These are phyloP conservation scores for Tenthredo amoena DNA, from an alignment of 2,888 invertebrate species.

Conservation along the genomic window DNA sequence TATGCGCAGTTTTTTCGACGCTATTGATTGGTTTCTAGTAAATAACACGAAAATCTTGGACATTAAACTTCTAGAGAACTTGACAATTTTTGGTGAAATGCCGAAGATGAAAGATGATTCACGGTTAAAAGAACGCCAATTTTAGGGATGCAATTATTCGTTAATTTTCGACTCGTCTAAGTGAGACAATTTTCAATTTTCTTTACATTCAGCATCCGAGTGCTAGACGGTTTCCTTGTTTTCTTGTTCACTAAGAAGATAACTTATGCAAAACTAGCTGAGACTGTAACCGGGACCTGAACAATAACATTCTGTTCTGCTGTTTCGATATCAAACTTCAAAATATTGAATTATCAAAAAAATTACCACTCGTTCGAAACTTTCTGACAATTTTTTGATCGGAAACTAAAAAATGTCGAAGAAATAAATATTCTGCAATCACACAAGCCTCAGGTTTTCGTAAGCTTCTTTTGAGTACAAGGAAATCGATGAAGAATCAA, in stretches of 20 bases:
- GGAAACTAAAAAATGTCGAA: no score
- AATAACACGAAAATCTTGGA: background rate
- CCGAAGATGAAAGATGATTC: background rate
- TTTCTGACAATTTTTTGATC: background rate
- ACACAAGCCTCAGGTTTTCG: no score
- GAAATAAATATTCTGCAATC: no score
- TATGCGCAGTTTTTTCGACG: background rate
- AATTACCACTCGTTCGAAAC: background rate
- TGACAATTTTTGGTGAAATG: background rate
- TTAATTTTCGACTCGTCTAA: background rate
- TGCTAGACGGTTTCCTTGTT: background rate
- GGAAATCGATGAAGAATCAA: no score
- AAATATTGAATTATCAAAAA: background rate
- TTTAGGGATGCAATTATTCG: background rate
- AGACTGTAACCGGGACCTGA: background rate
- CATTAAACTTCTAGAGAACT: background rate
- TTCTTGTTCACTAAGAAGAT: background rate
- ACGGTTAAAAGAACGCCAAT: no score
- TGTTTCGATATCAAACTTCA: background rate
- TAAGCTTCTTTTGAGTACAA: no score
- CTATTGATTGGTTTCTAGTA: no score
- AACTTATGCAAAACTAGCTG: background rate
- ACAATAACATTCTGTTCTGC: background rate
- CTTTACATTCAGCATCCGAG: no score
- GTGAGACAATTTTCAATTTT: background rate